Evolutionary conservation across 2,113 vertebrate genomes (phyloP).

Genomic region (Apodemus speciosus): DNA sequence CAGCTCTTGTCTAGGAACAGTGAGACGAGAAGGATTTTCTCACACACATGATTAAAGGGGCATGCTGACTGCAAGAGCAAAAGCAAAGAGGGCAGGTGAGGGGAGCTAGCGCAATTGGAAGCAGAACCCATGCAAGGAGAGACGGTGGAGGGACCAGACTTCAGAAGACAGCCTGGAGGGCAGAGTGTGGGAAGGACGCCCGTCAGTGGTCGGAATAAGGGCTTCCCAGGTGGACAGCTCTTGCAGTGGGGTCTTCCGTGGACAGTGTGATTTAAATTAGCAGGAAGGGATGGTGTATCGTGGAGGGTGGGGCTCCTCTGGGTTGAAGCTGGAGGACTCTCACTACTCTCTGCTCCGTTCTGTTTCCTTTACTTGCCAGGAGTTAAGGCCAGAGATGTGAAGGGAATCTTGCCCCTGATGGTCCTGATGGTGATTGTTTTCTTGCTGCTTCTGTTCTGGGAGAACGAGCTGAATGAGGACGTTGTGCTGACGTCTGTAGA

Average conservation of each 20-base stretch:
- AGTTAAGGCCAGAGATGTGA: constrained; percentile 53
- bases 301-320: not conserved
- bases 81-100: constrained; percentile 64
- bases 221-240: not conserved
- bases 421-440: constrained; percentile 71
- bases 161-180: not conserved
- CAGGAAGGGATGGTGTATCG: not conserved
- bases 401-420: constrained; percentile 67
- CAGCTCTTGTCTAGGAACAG: not conserved
- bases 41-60: constrained; percentile 36
- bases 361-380: constrained; percentile 41
- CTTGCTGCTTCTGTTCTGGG: constrained; percentile 75
- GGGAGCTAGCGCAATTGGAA: not conserved
- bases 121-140: not conserved
- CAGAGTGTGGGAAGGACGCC: not conserved
- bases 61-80: constrained; percentile 62
- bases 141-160: not conserved
- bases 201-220: not conserved
- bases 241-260: not conserved
- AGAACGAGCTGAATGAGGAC: constrained; percentile 53
- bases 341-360: not conserved
- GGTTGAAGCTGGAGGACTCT: not conserved
- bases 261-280: constrained; percentile 25
- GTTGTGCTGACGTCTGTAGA: not conserved
- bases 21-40: constrained; percentile 10